A percentile compares a stretch with the other conserved stretches of the same genome.
phyloP scores from a whole-genome alignment of 2,888 invertebrate genomes.

The Tricholauxania praeusta region DNA sequence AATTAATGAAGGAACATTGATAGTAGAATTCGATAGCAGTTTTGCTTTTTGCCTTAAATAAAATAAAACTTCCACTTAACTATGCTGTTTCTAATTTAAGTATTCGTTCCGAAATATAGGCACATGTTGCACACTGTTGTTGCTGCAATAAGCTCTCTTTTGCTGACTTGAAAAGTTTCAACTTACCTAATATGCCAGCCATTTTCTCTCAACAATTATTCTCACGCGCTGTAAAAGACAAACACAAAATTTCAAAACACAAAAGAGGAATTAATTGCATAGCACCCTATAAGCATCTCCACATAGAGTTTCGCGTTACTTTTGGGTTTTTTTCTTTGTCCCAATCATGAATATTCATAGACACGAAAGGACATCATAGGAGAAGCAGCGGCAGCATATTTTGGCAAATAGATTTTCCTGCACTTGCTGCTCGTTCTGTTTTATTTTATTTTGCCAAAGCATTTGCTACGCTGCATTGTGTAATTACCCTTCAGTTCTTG shows the following conservation, averaged over 20 bases:
- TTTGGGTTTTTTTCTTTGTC: slow-evolving; percentile 26
- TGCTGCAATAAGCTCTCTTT: no score
- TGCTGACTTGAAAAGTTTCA: no score
- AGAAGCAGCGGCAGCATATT: slow-evolving; percentile 2
- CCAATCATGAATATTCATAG: slow-evolving; percentile 65
- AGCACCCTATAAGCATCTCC: no score
- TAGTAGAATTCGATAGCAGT: no score
- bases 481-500: slow-evolving; percentile 9
- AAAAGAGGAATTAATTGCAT: slow-evolving; percentile 24
- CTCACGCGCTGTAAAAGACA: slow-evolving; percentile 18
- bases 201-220: slow-evolving; percentile 7
- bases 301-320: slow-evolving; percentile 2
- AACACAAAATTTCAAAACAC: slow-evolving; percentile 16
- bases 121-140: no score
- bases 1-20: no score
- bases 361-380: slow-evolving; percentile 58
- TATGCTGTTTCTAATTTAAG: no score
- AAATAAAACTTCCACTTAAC: no score
- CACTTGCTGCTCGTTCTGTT: slow-evolving; percentile 3
- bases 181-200: neutral
- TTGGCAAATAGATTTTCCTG: slow-evolving; percentile 12
- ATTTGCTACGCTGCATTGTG: neutral
- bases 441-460: no score
- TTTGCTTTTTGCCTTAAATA: no score
- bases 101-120: no score